Percentiles rank a stretch among this genome's conserved stretches.
These are phyloP conservation scores for Sylvia atricapilla DNA, from an alignment of 2,113 vertebrate species.

Conservation along the genomic window DNA sequence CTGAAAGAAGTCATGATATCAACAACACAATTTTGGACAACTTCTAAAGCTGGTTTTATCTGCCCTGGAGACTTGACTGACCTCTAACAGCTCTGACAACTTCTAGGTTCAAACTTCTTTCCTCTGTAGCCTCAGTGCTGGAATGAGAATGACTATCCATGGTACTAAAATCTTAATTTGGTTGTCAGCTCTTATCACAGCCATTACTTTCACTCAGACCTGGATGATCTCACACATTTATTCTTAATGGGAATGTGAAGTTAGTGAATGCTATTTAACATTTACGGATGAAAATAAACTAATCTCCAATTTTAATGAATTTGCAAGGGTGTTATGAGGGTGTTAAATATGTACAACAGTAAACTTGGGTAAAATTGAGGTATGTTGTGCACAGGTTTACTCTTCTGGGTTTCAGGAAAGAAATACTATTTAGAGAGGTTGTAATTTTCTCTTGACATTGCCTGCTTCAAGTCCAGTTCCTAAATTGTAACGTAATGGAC, in stretches of 20 bases:
- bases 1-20: neutral
- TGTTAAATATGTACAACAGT: neutral
- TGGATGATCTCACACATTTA: neutral
- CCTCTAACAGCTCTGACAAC: neutral
- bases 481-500: neutral
- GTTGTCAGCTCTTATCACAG: conserved; percentile 23
- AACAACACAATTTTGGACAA: neutral
- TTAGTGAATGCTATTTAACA: neutral
- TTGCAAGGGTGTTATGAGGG: neutral
- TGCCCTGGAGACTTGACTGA: neutral
- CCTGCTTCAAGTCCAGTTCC: neutral
- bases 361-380: neutral
- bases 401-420: neutral
- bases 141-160: neutral
- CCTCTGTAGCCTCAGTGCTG: neutral
- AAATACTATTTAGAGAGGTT: neutral
- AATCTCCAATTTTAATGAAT: neutral
- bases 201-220: neutral
- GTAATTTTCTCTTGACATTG: neutral
- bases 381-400: neutral
- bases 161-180: conserved; percentile 6
- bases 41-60: neutral
- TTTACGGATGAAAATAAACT: neutral
- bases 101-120: neutral
- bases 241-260: neutral